Conservation (phyloP, 1,140 invertebrate genomes). For the Uloborus diversus region DNA sequence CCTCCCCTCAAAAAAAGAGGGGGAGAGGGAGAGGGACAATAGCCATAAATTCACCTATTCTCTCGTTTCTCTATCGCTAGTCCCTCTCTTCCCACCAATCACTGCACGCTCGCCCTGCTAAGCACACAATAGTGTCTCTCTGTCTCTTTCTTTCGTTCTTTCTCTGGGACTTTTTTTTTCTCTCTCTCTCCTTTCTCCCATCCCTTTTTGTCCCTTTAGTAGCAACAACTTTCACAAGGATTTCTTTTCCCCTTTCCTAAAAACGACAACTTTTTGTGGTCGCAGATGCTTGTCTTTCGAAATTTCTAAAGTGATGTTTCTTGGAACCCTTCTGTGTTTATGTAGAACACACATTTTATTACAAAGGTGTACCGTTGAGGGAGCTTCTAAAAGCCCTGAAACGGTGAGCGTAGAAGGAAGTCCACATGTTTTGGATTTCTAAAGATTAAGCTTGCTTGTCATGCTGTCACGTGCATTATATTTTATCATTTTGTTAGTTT, state of each 20-base stretch:
- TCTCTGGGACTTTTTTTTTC: not conserved
- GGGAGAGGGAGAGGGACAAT: not conserved
- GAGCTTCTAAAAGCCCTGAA: too few species aligned
- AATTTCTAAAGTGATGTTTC: too few species aligned
- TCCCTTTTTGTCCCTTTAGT: conserved; percentile 2
- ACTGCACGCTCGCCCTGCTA: not conserved
- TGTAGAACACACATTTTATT: too few species aligned
- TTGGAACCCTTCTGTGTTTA: too few species aligned
- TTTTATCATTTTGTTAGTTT: too few species aligned
- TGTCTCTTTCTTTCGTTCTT: not conserved
- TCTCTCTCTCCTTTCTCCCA: not conserved
- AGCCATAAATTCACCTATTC: conserved; percentile 32
- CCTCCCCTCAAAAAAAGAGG: not conserved
- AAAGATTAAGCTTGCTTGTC: too few species aligned
- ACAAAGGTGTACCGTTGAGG: too few species aligned
- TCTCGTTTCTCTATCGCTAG: not conserved
- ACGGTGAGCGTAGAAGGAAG: too few species aligned
- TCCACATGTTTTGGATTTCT: too few species aligned
- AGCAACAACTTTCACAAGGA: conserved; percentile 21
- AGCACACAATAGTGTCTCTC: not conserved
- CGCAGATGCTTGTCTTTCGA: not conserved
- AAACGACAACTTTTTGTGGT: not conserved
- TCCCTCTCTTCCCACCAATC: conserved; percentile 4
- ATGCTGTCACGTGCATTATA: too few species aligned
- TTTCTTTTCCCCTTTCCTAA: not conserved